Evolutionary conservation across 2,113 vertebrate species (phyloP).

Genomic region (Buteo buteo): DNA sequence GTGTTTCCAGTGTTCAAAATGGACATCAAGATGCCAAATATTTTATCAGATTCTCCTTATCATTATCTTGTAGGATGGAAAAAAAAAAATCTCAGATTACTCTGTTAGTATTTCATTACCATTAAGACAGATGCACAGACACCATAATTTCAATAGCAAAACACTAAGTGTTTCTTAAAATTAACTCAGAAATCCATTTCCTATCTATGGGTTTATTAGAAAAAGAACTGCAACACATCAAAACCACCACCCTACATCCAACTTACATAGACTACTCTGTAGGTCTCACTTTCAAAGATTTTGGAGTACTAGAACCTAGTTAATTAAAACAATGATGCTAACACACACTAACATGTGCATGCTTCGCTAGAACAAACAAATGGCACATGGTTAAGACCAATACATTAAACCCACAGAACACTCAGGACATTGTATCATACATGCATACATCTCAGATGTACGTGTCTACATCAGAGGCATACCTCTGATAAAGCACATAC

Average conservation of each 20-base stretch:
- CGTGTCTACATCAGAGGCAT: neutral
- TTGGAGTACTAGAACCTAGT: neutral
- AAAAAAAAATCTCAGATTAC: neutral
- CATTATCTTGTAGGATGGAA: neutral
- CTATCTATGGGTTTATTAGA: neutral
- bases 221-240: neutral
- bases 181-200: neutral
- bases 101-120: conserved; percentile 24
- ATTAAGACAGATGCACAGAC: conserved; percentile 2
- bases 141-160: neutral
- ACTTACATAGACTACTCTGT: neutral
- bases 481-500: neutral
- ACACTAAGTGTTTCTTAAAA: neutral
- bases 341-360: neutral
- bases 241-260: neutral
- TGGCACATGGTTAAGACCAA: neutral
- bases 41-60: neutral
- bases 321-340: neutral
- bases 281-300: neutral
- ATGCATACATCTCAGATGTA: neutral
- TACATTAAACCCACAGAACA: neutral
- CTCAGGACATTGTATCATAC: neutral
- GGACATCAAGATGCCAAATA: neutral
- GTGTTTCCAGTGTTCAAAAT: conserved; percentile 7
- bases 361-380: neutral